Evolutionary conservation across 2,888 invertebrate species (phyloP), one percentile per base, ranked within the genome.

Genomic region (Hybos culiciformis): DNA sequence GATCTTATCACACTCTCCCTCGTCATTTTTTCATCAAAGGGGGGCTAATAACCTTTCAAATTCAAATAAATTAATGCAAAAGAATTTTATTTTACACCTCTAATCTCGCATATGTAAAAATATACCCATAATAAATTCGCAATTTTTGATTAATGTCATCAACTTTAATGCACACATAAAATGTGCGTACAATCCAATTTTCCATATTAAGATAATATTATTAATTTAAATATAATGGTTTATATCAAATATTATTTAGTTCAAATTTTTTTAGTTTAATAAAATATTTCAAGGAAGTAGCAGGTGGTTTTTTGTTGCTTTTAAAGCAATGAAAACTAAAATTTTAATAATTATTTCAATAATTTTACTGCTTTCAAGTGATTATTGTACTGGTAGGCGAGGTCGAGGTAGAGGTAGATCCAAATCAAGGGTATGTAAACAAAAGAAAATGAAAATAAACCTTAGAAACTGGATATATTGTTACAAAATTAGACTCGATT

Each of bases 361-460:
- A 38, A 49, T 68, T 42, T 48, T 70, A 39, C 50, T 73, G 48
- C 51, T 71, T 39, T 55, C 63, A 41, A 57, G 54, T 45, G 57
- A 61, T 50, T 46, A 65, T 31, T 61, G 60, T 44, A 65, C 65
- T 18, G 78, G 74, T 3, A 71, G 86, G 37, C 74, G 85, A 54
- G 83, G 80, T 9, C 72, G 85, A 46, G 70, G 74, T 24, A 72
- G 84, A 54, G 72, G 80, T 51, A 77, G 83, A 54, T 79, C 80
- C 40, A 84, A 83, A 58, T 85, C 84, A 1, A 78, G 81, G 70
- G 81, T 80, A 58, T 43, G 51, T 50, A n/a, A n/a, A n/a, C n/a
- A n/a, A n/a, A n/a, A n/a, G n/a, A n/a, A n/a, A n/a, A n/a, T n/a
- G n/a, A n/a, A n/a, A n/a, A n/a, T n/a, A n/a, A n/a, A n/a, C n/a